Base-by-base conservation (phyloP, 2,113 vertebrate species). In the Leiothrix lutea region DNA sequence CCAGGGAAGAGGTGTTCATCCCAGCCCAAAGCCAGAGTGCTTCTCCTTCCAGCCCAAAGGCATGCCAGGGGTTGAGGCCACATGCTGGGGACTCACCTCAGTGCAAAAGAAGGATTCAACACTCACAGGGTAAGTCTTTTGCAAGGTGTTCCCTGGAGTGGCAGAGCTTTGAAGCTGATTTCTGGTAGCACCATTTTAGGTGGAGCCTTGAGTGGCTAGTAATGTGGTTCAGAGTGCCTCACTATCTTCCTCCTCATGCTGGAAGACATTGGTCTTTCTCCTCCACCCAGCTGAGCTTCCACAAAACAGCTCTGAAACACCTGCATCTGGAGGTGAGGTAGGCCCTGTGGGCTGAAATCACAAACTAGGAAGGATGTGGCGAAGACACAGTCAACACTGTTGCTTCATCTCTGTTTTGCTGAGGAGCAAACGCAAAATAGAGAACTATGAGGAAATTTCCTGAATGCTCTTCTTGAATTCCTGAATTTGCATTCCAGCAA, bases 221-320 rank as follows among this genome's bases (percentile, higher is more conserved):
- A 65, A 33, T 10, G 23, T 0, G 0, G 14, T 69, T 72, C 62
- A 80, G 25, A 5, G 1, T 5, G 9, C 42, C 19, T 33, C 3
- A 3, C 16, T 62, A 5, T 35, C 38, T 78, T 88, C 53, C 24
- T 78, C 12, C 2, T 15, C 7, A 5, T 26, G 60, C 7, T 83
- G 13, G 50, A 80, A 77, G 44, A 36, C 4, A 21, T 58, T 44
- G 36, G 33, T 65, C 25, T 57, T 80, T 80, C 61, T 71, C 5
- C 17, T 82, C 5, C 22, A 78, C 8, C 13, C 51, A 88, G 22
- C 1, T 82, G 58, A 90, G 48, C 48, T 65, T 40, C 53, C 50
- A 85, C 25, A 67, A 42, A 74, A 33, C 1, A 12, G 14, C 50
- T 58, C 44, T 74, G 48, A 70, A 78, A 66, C n/a, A 65, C 6